These are phyloP conservation scores for Sorex fumeus DNA, from an alignment of 2,113 vertebrate genomes.

Conservation along the genomic window DNA sequence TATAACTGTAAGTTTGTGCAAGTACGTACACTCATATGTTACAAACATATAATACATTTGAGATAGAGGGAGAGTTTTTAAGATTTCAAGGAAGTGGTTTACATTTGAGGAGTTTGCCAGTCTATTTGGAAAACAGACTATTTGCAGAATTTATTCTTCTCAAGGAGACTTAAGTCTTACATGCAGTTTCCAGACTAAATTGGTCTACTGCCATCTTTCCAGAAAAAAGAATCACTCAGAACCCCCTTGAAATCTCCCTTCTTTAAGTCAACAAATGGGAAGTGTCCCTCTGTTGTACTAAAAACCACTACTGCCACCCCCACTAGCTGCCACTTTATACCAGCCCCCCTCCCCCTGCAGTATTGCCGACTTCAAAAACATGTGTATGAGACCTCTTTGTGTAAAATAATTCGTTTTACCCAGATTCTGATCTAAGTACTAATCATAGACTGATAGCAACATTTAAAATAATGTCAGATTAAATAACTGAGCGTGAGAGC, in stretches of 20 bases:
- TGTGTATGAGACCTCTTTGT: not conserved
- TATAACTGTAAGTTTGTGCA: not conserved
- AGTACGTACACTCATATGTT: not conserved
- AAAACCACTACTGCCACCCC: too few relatives aligned
- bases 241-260: too few relatives aligned
- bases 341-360: rapidly evolving
- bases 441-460: not conserved
- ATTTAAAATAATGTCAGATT: not conserved
- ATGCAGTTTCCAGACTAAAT: too few relatives aligned
- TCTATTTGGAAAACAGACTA: not conserved
- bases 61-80: not conserved
- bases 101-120: not conserved
- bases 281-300: not conserved
- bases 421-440: not conserved
- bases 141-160: not conserved
- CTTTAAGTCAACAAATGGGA: too few relatives aligned
- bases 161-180: not conserved
- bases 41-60: too few relatives aligned
- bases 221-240: too few relatives aligned
- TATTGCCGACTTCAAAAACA: too few relatives aligned
- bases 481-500: not conserved
- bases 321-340: too few relatives aligned
- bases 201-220: too few relatives aligned
- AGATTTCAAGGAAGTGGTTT: not conserved
- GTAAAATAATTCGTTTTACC: not conserved